These are phyloP conservation scores for Mus spicilegus DNA, from an alignment of 2,113 vertebrate genomes.

Conservation along the genomic window DNA sequence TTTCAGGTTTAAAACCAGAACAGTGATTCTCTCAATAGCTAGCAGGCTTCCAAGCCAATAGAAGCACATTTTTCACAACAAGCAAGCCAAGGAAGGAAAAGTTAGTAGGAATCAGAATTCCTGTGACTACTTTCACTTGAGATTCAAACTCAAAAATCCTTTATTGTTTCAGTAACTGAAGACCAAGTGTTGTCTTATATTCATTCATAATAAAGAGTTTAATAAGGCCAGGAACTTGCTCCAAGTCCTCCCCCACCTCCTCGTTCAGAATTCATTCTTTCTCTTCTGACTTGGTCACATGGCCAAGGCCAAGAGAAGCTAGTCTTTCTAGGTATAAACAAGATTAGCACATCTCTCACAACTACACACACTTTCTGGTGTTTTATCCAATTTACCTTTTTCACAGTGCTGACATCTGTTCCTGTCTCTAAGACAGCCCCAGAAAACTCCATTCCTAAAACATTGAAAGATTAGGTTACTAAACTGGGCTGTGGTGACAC, in stretches of 20 bases:
- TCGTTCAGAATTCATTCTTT: conserved; percentile 9
- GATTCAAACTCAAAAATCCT: conserved; percentile 1
- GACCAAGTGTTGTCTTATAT: background rate
- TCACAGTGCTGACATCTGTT: conserved; percentile 71
- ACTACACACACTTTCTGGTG: background rate
- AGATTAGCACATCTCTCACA: background rate
- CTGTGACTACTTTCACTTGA: background rate
- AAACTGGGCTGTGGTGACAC: background rate
- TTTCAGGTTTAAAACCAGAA: conserved; percentile 42
- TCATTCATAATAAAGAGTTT: conserved; percentile 16
- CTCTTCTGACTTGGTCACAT: background rate
- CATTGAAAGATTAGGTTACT: conserved; percentile 55
- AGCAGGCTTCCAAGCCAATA: background rate
- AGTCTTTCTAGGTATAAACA: background rate
- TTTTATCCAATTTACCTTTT: conserved; percentile 9
- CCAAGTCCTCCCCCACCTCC: background rate
- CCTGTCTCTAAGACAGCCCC: conserved; percentile 82
- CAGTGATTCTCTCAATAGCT: background rate
- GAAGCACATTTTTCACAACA: background rate
- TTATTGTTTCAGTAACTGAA: conserved; percentile 12
- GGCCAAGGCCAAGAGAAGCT: background rate
- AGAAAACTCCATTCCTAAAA: conserved; percentile 83
- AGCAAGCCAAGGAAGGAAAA: background rate
- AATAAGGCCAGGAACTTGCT: conserved; percentile 14
- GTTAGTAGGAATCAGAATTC: background rate